Evolutionary conservation across 2,113 vertebrate species (phyloP).

Genomic region (Gallinago media): DNA sequence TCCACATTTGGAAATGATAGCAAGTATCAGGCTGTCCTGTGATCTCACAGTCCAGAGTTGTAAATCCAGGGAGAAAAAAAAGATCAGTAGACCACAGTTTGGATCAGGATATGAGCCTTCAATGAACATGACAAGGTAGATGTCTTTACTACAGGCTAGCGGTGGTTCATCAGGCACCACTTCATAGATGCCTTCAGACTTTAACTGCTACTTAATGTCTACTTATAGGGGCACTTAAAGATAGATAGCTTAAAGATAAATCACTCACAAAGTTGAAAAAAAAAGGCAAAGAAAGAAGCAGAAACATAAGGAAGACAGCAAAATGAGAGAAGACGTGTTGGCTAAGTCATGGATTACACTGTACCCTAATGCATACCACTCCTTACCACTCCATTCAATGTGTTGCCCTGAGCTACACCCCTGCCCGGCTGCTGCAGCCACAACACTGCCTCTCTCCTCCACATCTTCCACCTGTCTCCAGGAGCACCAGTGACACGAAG

Average conservation of each 20-base stretch:
- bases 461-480: accelerated
- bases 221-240: not conserved
- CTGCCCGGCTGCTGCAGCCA: not conserved
- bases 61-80: conserved; percentile 13
- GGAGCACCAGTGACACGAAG: not conserved
- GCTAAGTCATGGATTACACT: not conserved
- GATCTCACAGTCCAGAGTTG: not conserved
- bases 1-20: conserved; percentile 22
- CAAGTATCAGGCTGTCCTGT: not conserved
- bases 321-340: not conserved
- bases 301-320: not conserved
- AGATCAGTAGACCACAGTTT: not conserved
- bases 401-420: not conserved
- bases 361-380: not conserved
- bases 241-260: not conserved
- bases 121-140: not conserved
- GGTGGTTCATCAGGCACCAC: not conserved
- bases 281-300: not conserved
- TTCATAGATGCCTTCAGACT: not conserved
- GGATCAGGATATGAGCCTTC: not conserved
- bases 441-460: not conserved
- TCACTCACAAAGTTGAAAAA: not conserved
- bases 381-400: not conserved
- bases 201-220: not conserved
- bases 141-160: not conserved